phyloP scores from a whole-genome alignment of 2,797 vertebrate genomes.

The Linurgus olivaceus region DNA sequence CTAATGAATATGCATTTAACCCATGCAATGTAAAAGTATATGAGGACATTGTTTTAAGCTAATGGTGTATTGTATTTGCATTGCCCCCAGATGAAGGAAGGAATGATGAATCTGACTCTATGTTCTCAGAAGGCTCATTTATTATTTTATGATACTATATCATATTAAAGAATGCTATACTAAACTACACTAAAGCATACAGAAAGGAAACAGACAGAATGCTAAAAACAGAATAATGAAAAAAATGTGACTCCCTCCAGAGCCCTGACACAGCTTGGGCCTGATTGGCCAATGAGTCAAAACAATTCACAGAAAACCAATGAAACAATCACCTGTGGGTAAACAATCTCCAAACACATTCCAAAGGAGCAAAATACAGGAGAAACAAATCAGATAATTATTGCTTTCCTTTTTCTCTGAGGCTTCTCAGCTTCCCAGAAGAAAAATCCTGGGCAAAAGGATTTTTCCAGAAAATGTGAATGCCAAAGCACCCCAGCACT shows the following conservation, averaged over 20 bases:
- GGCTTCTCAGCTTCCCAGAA: not conserved
- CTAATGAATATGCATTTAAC: not conserved
- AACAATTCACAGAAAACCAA: no score
- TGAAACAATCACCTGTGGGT: not conserved
- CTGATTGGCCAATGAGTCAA: not conserved
- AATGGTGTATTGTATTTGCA: no score
- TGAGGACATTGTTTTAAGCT: not conserved
- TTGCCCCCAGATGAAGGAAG: no score
- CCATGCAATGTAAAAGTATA: not conserved
- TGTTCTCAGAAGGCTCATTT: not conserved
- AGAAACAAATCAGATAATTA: not conserved
- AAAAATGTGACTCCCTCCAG: fast-evolving
- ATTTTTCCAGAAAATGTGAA: not conserved
- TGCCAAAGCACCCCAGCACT: not conserved
- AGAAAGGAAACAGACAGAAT: no score
- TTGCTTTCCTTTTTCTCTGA: not conserved
- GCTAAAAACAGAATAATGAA: no score
- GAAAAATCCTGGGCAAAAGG: not conserved
- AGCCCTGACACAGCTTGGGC: no score
- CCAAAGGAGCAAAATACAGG: not conserved
- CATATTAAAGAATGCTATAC: no score
- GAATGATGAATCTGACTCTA: no score
- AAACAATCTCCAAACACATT: not conserved
- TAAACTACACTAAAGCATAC: no score
- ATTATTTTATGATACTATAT: not conserved